A percentile compares a stretch with the other conserved stretches of the same genome.
phyloP scores from a whole-genome alignment of 2,888 invertebrate species.

The Drosophila ochracea region DNA sequence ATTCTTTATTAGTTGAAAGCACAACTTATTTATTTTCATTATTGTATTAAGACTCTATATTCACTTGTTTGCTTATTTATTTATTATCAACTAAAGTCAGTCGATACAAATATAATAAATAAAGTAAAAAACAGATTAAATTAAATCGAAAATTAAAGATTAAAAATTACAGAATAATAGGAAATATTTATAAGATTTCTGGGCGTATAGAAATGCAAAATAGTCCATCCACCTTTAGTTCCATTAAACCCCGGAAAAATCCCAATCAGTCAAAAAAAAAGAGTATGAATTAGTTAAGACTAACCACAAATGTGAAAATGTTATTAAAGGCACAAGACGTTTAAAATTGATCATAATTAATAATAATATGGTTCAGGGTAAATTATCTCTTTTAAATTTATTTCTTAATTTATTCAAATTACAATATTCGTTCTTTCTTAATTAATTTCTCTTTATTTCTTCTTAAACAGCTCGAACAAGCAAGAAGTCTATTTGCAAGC shows the following conservation, averaged over 20 bases:
- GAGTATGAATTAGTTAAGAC: background rate
- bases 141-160: background rate
- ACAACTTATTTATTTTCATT: background rate
- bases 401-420: background rate
- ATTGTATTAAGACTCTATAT: background rate
- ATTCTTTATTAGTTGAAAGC: background rate
- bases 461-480: conserved; percentile 76
- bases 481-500: conserved; percentile 84
- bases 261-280: background rate
- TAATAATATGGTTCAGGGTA: background rate
- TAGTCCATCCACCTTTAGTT: background rate
- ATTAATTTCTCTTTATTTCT: background rate
- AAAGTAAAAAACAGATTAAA: background rate
- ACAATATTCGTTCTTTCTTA: background rate
- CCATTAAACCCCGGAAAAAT: background rate
- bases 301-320: background rate
- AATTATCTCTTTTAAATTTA: background rate
- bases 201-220: background rate
- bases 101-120: background rate
- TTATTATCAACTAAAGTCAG: background rate
- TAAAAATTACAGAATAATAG: background rate
- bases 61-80: background rate
- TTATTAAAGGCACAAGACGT: background rate
- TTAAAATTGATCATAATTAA: background rate
- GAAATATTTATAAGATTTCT: background rate